Base-by-base conservation (phyloP, 2,113 vertebrate species). In the Atrichornis clamosus region DNA sequence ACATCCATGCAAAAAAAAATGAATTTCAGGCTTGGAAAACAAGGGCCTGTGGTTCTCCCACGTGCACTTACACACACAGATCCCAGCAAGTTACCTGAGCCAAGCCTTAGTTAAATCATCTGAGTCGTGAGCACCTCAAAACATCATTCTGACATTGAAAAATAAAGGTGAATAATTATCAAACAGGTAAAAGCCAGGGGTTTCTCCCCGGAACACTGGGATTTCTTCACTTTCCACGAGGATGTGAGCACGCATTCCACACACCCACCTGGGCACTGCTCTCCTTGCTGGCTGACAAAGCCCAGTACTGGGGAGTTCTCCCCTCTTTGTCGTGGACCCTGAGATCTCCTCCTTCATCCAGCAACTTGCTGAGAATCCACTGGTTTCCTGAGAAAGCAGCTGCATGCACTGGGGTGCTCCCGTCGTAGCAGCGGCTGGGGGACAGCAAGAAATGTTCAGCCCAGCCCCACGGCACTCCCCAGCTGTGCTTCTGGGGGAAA, bases 331-430 rank as follows among this genome's bases (percentile, higher is more conserved):
- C 98, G 2, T 99, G 98, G 7, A 98, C 97, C 27, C 98, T 91
- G 44, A 99, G 93, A 69, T 99, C 99, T 65, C 98, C 99, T 11
- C 99, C 99, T 20, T 97, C 98, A 68, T 98, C 98, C 96, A 99
- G 74, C 12, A 99, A 81, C 65, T 90, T 97, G 83, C 98, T 98
- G 59, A 99, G 98, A 79, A 99, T 96, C 93, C 98, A 95, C 41
- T 97, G 98, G 50, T 97, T 98, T 58, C 98, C 98, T 13, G 99
- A 99, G 89, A 99, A 98, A 0, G 98, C 98, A 8, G 98, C 99
- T 21, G 99, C 98, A 0, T 99, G 99, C 33, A 99, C 98, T 0
- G 98, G 98, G 17, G 98, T 99, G 92, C 99, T 99, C 44, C 97
- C 96, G 53, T 99, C 98, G 1, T 96, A 96, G 96, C 98, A 99